phyloP scores from a whole-genome alignment of 2,888 invertebrate species.

The Scaptomyza caliginosa region DNA sequence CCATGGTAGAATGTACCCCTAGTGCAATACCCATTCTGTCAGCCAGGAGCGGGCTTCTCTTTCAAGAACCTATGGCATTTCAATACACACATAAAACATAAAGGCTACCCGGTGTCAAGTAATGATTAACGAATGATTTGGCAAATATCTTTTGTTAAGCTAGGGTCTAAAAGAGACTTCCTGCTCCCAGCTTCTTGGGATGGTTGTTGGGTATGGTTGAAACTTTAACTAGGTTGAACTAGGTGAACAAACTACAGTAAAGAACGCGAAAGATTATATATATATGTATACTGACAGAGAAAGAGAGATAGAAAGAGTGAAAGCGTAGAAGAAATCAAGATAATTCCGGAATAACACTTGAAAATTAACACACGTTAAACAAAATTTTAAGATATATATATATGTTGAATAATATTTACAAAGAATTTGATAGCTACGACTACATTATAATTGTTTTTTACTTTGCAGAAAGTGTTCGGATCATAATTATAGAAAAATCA shows the following conservation, averaged over 20 bases:
- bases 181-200: conserved; percentile 80
- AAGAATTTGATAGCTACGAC: conserved; percentile 63
- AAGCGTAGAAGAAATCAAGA: conserved; percentile 53
- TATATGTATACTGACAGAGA: conserved; percentile 41
- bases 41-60: conserved; percentile 83
- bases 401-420: conserved; percentile 78
- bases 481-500: conserved; percentile 42
- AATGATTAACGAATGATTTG: conserved; percentile 9
- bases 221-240: conserved; percentile 15
- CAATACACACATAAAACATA: conserved; percentile 31
- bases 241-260: conserved; percentile 56
- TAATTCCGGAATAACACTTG: conserved; percentile 84
- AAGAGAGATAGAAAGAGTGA: conserved; percentile 25
- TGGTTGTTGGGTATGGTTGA: conserved; percentile 43
- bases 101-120: conserved; percentile 69
- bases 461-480: conserved; percentile 46
- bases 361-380: conserved; percentile 74
- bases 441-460: conserved; percentile 29
- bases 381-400: conserved; percentile 74
- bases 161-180: conserved; percentile 67
- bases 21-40: conserved; percentile 36
- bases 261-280: conserved; percentile 58
- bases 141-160: conserved; percentile 35
- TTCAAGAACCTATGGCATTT: conserved; percentile 52
- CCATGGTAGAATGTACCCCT: neutral